Conservation (phyloP, 2,113 vertebrate genomes). For the Lepus europaeus region DNA sequence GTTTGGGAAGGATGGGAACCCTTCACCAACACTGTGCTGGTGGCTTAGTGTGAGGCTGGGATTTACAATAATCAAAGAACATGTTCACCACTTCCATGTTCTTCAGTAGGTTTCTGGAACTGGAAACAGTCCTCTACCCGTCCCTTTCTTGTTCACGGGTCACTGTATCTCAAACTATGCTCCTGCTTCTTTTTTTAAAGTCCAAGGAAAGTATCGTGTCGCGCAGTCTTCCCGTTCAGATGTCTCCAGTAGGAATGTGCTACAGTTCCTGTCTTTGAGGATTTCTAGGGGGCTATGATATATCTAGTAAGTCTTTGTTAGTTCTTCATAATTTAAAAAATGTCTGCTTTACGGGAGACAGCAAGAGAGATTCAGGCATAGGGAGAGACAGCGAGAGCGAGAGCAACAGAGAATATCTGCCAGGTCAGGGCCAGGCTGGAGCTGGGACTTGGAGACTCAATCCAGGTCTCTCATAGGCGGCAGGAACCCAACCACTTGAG, state of each 20-base stretch:
- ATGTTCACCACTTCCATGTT: not conserved
- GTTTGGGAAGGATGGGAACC: not conserved
- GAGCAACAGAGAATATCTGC: too few species aligned
- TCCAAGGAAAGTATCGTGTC: not conserved
- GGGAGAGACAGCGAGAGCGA: too few species aligned
- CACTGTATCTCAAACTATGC: not conserved
- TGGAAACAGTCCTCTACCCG: constrained; percentile 6
- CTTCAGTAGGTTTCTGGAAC: constrained; percentile 1
- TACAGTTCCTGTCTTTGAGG: not conserved
- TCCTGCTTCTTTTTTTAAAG: constrained; percentile 9
- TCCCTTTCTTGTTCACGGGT: not conserved
- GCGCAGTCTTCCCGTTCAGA: not conserved
- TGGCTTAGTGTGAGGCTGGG: not conserved
- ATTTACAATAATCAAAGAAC: constrained; percentile 23
- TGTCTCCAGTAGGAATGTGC: not conserved
- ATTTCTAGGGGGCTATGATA: not conserved
- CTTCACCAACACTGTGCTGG: not conserved
- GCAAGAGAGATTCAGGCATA: too few species aligned
- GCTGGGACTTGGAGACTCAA: too few species aligned
- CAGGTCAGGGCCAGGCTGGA: too few species aligned
- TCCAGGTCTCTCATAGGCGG: too few species aligned
- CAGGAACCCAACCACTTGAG: too few species aligned
- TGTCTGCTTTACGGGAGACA: too few species aligned
- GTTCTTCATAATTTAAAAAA: too few species aligned
- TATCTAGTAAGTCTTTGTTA: not conserved